Base-by-base conservation (phyloP, 2,888 invertebrate genomes). In the Allophyes oxyacanthae region DNA sequence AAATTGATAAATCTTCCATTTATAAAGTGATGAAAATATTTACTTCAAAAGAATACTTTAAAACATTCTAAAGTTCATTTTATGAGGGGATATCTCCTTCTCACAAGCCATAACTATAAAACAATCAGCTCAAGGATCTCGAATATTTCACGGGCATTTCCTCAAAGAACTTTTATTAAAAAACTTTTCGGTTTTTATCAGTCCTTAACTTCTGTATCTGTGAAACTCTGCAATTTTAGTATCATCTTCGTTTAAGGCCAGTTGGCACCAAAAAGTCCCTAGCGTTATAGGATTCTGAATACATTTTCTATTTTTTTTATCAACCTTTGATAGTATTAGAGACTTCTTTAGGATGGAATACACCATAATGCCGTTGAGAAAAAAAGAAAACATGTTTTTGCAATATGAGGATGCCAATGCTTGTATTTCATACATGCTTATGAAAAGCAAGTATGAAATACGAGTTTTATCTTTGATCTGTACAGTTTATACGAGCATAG, bases 121-220 rank as follows among this genome's bases (percentile, higher is more conserved):
- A 72, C 52, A 73, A 58, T 72, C 68, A 51, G 67, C 41, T 57
- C n/a, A 50, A 53, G 54, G 60, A 63, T 63, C 50, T 72, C 38
- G 37, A 63, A 67, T 57, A 63, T 63, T 75, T 52, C 32, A 40
- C 25, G 10, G 15, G 40, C 40, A 69, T 55, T 62, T 69, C 57
- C 52, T 56, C 42, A 59, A 45, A 28, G 40, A 69, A 73, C 40
- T 69, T 75, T 61, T 64, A 66, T 76, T 64, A 53, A 61, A 69
- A 68, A 76, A 69, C 51, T 64, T 72, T 72, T 43, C 15, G 15
- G 8, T 43, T 43, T 57, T 59, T 62, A 68, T 75, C 73, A 56
- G 59, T 42, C 6, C 42, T 42, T 38, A 46, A 64, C 45, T 64
- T 56, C 20, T 43, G 40, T 61, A 62, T 62, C 40, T 49, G 46